phyloP scores from a whole-genome alignment of 2,797 vertebrate genomes.

The Echiichthys vipera region DNA sequence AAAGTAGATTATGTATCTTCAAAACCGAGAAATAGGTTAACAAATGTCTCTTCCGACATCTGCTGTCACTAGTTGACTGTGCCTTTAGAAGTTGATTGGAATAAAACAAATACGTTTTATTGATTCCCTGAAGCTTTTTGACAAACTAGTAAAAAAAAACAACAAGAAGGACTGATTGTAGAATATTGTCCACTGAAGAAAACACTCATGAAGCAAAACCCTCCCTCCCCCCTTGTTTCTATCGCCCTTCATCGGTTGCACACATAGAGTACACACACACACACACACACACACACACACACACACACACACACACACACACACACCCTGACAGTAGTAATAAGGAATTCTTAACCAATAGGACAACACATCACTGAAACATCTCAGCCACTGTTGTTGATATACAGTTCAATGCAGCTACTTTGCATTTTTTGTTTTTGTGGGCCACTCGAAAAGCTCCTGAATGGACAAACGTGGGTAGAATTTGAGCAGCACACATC shows the following conservation, averaged over 20 bases:
- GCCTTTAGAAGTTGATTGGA: neutral
- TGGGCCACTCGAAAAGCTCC: conserved; percentile 63
- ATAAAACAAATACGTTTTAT: neutral
- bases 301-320: conserved; percentile 1
- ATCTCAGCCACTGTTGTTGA: conserved; percentile 25
- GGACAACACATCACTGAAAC: conserved; percentile 27
- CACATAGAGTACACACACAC: conserved; percentile 37
- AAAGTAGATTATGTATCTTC: neutral
- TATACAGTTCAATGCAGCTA: conserved; percentile 39
- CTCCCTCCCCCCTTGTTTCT: conserved; percentile 57
- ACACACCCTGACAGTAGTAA: conserved; percentile 31
- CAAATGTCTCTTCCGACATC: neutral
- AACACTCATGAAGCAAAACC: conserved; percentile 45
- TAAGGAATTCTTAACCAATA: conserved; percentile 46
- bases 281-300: neutral
- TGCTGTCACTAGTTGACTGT: neutral
- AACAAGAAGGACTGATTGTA: conserved; percentile 1
- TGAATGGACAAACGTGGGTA: conserved; percentile 61
- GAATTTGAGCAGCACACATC: conserved; percentile 61
- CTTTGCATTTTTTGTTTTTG: conserved; percentile 60
- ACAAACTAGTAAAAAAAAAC: conserved; percentile 6
- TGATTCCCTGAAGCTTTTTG: neutral
- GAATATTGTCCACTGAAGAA: conserved; percentile 51
- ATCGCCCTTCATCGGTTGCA: conserved; percentile 28
- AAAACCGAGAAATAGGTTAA: neutral